Evolutionary conservation across 2,113 vertebrate genomes (phyloP).

Genomic region (Tachuris rubrigastra): DNA sequence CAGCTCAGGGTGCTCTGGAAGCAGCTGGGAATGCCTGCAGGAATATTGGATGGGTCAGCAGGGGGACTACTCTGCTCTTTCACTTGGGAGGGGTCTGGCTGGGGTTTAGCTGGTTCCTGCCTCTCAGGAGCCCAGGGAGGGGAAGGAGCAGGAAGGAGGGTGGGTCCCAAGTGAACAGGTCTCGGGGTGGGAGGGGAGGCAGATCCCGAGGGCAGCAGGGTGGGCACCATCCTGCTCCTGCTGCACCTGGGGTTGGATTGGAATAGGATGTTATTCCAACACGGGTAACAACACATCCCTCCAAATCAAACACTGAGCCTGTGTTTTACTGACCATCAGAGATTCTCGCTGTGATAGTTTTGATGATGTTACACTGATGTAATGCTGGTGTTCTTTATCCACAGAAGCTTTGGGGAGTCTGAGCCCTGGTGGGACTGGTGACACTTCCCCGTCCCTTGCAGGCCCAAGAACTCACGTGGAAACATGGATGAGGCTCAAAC

Average conservation of each 20-base stretch:
- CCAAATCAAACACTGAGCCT: neutral
- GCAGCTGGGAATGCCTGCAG: neutral
- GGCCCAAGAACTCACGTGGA: rapidly evolving
- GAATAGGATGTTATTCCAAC: too few relatives aligned
- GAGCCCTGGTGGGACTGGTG: neutral
- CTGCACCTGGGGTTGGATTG: too few relatives aligned
- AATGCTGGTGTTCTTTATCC: neutral
- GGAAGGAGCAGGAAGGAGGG: neutral
- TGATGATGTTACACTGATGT: neutral
- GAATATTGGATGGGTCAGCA: neutral
- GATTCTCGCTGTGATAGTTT: neutral
- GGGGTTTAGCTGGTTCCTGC: neutral
- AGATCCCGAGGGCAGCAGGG: neutral
- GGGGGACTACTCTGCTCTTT: neutral
- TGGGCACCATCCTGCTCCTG: neutral
- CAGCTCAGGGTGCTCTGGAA: neutral
- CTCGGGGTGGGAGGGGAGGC: neutral
- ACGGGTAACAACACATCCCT: too few relatives aligned
- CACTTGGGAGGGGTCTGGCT: neutral
- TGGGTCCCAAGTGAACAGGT: neutral
- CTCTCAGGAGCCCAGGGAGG: too few relatives aligned
- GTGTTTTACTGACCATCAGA: neutral
- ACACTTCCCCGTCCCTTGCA: neutral
- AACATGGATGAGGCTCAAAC: neutral
- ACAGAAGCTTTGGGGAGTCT: too few relatives aligned